Evolutionary conservation across 2,113 vertebrate species (phyloP).

Genomic region (Bufo bufo): DNA sequence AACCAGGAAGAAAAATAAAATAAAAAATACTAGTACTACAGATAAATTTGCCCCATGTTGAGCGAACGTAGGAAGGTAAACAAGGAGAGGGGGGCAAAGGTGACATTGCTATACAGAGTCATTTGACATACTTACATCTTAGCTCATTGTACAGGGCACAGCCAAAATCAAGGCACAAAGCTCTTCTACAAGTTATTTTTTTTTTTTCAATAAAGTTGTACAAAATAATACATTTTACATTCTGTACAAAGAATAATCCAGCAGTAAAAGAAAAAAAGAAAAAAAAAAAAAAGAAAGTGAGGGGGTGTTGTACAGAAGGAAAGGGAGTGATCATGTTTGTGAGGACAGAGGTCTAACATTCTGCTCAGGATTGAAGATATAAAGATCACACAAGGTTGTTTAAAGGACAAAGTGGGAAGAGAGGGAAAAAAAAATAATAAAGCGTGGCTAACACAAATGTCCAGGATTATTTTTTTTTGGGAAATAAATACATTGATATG

Average conservation of each 20-base stretch:
- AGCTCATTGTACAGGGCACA: conserved; percentile 93
- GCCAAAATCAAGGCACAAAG: conserved; percentile 98
- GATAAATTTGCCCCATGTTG: conserved; percentile 77
- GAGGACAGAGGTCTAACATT: conserved; percentile 53
- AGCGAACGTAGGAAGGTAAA: conserved; percentile 70
- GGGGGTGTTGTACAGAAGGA: conserved; percentile 66
- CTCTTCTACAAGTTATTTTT: conserved; percentile 91
- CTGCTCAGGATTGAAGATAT: conserved; percentile 62
- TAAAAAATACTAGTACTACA: conserved; percentile 80
- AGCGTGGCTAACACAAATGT: conserved; percentile 70
- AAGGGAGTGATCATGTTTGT: conserved; percentile 61
- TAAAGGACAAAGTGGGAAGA: conserved; percentile 69
- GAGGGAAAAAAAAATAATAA: conserved; percentile 44
- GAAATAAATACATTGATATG: conserved; percentile 64
- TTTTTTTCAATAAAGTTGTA: conserved; percentile 95
- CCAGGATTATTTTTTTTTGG: conserved; percentile 64
- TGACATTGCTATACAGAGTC: conserved; percentile 91
- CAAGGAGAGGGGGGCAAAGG: conserved; percentile 63
- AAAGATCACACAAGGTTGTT: conserved; percentile 71
- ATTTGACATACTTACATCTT: conserved; percentile 93
- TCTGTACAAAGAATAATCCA: conserved; percentile 98
- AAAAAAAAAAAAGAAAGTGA: conserved; percentile 72
- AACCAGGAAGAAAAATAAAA: conserved; percentile 44
- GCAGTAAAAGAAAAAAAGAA: conserved; percentile 87
- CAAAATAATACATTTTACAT: conserved; percentile 99